Base-by-base conservation (phyloP, 2,797 vertebrate genomes). In the Sebastes diploproa region DNA sequence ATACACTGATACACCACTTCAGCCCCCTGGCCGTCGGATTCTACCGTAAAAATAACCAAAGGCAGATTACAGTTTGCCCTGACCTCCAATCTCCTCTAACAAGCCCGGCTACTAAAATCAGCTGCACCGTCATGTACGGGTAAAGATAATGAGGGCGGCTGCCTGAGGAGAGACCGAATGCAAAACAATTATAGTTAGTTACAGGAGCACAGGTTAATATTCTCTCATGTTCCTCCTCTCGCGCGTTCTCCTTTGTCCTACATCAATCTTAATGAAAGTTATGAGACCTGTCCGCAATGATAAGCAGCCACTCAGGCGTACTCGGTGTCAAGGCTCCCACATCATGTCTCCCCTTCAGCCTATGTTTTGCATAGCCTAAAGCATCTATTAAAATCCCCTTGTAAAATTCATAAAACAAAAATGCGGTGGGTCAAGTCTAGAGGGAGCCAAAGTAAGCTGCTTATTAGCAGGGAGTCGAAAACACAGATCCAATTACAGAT, bases 341-440 rank as follows among this genome's bases (percentile, higher is more conserved):
- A 98, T 98, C 97, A 98, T 97, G 96, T 96, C 96, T 95, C 96
- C 95, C 96, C 96, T 97, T 97, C 97, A 97, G 97, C 97, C 97
- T 97, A 97, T 97, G 97, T 98, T 99, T 99, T 99, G 98, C 98
- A 99, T 99, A 98, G 98, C 98, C 98, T 99, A 99, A 98, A 99
- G 98, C 98, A 97, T 98, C 98, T 98, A 98, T 99, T 99, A 99
- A 99, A 99, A 98, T 97, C 97, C 97, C 96, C 98, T 99, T 99
- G 98, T 99, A 99, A 99, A 99, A 99, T 99, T 99, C 98, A 99
- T 99, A 98, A 98, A 99, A 99, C 97, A 97, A 99, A 95, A 99
- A 98, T 95, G 97, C 97, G 98, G 97, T 97, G 96, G 98, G 98
- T 98, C 97, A 97, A 98, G 97, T 99, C 98, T 98, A 96, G 96